Conservation (phyloP, 1,140 invertebrate species). For the Mactra quadrangularis region DNA sequence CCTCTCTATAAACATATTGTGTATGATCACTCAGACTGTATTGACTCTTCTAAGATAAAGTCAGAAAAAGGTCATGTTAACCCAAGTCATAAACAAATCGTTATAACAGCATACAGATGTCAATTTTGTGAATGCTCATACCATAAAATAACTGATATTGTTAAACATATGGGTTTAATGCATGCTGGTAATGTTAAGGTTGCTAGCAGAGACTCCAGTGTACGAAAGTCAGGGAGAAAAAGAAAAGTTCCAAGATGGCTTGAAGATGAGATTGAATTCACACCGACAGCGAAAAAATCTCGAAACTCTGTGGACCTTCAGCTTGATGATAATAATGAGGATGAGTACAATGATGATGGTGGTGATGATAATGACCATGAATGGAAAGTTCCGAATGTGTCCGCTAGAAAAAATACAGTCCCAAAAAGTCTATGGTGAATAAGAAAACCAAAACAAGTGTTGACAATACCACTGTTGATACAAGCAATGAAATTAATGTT, state of each 20-base stretch:
- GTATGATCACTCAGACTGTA: conserved; percentile 17
- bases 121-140: conserved; percentile 36
- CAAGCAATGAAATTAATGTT: background rate
- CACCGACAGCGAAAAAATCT: background rate
- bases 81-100: background rate
- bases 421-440: too few species aligned
- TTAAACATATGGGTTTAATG: conserved; percentile 42
- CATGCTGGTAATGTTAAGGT: background rate
- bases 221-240: conserved; percentile 41
- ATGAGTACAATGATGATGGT: too few species aligned
- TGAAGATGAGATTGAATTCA: conserved; percentile 23
- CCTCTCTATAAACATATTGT: conserved; percentile 23
- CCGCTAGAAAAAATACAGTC: background rate
- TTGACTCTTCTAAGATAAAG: conserved; percentile 15
- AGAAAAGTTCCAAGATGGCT: conserved; percentile 54
- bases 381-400: background rate
- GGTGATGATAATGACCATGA: too few species aligned
- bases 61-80: background rate
- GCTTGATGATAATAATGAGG: too few species aligned
- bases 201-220: background rate
- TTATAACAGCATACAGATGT: conserved; percentile 32
- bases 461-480: background rate
- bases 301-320: background rate
- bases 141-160: conserved; percentile 18
- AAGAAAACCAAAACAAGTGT: background rate